These are phyloP conservation scores for Scaptodrosophila lebanonensis DNA, from an alignment of 1,140 invertebrate genomes.

Conservation along the genomic window DNA sequence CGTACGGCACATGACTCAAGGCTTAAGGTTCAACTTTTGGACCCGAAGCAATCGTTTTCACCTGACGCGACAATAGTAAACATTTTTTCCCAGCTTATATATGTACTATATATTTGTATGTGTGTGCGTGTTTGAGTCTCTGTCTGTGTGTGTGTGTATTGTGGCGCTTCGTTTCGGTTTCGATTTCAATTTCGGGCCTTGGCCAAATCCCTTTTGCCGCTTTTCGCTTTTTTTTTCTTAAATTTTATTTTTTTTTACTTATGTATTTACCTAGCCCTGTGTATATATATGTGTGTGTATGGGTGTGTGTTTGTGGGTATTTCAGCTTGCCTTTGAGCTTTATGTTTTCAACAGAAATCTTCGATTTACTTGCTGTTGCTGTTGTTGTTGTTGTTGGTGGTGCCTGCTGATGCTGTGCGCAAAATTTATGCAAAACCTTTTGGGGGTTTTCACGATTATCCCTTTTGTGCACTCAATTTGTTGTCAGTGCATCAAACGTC, in stretches of 20 bases:
- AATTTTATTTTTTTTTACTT: too few species aligned
- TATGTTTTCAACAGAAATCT: conserved; percentile 23
- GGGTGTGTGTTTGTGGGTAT: background rate
- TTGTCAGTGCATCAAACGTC: conserved; percentile 26
- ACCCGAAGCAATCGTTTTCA: too few species aligned
- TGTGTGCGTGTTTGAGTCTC: conserved; percentile 5
- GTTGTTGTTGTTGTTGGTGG: conserved; percentile 1
- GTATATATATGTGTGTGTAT: background rate
- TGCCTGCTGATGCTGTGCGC: conserved; percentile 11
- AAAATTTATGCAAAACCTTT: conserved; percentile 37
- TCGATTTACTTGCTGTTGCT: conserved; percentile 20
- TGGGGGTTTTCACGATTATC: conserved; percentile 59
- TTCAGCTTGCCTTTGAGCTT: conserved; percentile 32
- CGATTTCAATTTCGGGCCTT: conserved; percentile 61
- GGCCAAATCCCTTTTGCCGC: conserved; percentile 32
- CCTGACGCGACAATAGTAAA: too few species aligned
- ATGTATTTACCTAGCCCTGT: background rate
- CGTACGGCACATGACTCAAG: too few species aligned
- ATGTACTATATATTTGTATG: conserved; percentile 5
- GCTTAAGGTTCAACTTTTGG: too few species aligned
- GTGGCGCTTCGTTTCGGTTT: conserved; percentile 50
- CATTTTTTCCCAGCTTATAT: too few species aligned
- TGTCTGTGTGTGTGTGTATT: conserved; percentile 34
- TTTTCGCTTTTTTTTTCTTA: conserved; percentile 9
- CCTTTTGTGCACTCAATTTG: conserved; percentile 66